phyloP scores from a whole-genome alignment of 2,888 invertebrate species.

The Phortica okadai region DNA sequence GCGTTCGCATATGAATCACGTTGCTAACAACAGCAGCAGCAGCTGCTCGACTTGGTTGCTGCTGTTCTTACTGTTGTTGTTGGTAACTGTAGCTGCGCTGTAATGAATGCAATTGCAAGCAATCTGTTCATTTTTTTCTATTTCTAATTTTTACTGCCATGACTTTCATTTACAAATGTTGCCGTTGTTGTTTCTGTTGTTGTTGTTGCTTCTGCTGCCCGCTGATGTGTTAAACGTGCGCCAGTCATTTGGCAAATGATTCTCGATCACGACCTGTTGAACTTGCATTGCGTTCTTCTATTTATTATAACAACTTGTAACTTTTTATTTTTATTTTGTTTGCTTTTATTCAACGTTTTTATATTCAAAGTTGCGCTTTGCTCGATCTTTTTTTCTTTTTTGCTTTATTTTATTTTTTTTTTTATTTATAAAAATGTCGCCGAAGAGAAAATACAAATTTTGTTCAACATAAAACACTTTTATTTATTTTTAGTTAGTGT shows the following conservation, averaged over 20 bases:
- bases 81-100: constrained; percentile 21
- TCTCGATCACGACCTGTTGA: constrained; percentile 68
- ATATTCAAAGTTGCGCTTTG: not conserved
- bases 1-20: constrained; percentile 7
- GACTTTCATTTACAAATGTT: not conserved
- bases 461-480: too few relatives aligned
- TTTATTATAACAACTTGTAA: not conserved
- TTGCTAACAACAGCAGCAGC: not conserved
- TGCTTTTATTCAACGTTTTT: not conserved
- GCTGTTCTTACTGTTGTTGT: constrained; percentile 33
- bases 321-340: not conserved
- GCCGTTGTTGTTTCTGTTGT: not conserved
- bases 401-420: not conserved
- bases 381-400: not conserved
- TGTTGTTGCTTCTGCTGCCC: constrained; percentile 33
- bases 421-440: not conserved
- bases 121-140: not conserved
- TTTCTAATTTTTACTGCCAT: not conserved
- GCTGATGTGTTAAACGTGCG: constrained; percentile 72
- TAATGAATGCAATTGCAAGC: not conserved
- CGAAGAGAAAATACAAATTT: too few relatives aligned
- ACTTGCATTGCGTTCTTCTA: not conserved
- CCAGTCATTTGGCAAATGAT: constrained; percentile 72
- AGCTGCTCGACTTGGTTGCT: constrained; percentile 38
- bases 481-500: too few relatives aligned